phyloP scores from a whole-genome alignment of 2,113 vertebrate species.

The Hemichromis elongatus region DNA sequence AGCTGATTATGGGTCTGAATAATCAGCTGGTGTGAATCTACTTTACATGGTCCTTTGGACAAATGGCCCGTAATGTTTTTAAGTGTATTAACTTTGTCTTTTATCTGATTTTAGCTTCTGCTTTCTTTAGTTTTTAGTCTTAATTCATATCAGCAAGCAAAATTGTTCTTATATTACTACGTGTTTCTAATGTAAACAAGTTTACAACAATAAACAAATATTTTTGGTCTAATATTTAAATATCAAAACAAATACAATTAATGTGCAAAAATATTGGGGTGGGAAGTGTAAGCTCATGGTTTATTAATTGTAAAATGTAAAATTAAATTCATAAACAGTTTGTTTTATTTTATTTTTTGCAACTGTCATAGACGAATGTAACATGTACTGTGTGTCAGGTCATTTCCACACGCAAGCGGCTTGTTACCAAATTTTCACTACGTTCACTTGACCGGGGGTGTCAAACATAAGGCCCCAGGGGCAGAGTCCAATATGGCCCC shows the following conservation, averaged over 20 bases:
- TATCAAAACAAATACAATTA: accelerated
- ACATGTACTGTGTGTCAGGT: neutral
- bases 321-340: neutral
- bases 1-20: neutral
- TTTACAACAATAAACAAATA: neutral
- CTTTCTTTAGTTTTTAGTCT: accelerated
- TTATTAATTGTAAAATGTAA: neutral
- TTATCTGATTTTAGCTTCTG: neutral
- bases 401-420: too few species aligned
- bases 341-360: neutral
- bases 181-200: neutral
- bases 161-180: neutral
- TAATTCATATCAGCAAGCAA: neutral
- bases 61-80: neutral
- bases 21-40: neutral
- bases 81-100: neutral
- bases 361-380: neutral
- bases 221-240: neutral
- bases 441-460: neutral
- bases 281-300: neutral
- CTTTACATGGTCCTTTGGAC: neutral
- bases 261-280: neutral
- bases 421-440: neutral
- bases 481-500: neutral
- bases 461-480: neutral